Base-by-base conservation (phyloP, 2,797 vertebrate genomes). In the Sardinella longiceps region DNA sequence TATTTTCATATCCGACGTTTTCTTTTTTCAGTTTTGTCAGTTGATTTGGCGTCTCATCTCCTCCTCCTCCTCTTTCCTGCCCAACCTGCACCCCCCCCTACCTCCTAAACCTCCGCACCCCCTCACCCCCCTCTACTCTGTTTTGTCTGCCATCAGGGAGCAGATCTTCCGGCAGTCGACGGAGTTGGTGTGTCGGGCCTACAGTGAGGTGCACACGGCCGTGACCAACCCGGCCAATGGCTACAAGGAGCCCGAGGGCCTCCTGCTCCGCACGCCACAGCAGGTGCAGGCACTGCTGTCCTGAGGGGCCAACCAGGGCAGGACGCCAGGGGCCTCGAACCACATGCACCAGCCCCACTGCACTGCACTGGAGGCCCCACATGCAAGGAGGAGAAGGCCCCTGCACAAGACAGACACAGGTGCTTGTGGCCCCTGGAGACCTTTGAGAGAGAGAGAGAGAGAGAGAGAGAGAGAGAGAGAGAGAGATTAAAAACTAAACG, bases 151-250 rank as follows among this genome's bases (percentile, higher is more conserved):
- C 33, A 23, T 82, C 92, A 99, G 98, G 92, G 98, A 99, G 81
- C 97, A 98, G 93, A 98, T 99, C 86, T 96, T 99, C 91, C 97
- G 95, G 80, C 97, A 97, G 90, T 99, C 98, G 1, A 98, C 97
- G 0, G 98, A 99, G 90, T 93, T 99, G 90, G 95, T 99, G 90
- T 98, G 96, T 93, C 93, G 97, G 92, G 98, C 97, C 37, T 99
- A 99, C 56, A 92, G 89, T 82, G 98, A 99, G 88, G 93, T 99
- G 28, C 94, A 99, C 89, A 87, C 95, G 0, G 97, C 97, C 0
- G 95, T 98, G 89, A 96, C 94, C 94, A 91, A 95, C 91, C 96
- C 97, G 2, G 84, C 87, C 58, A 98, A 95, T 7, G 90, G 87
- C 81, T 99, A 99, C 91, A 97, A 95, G 89, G 97, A 98, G 46